These are phyloP conservation scores for Siniperca obscura DNA, from an alignment of 2,797 vertebrate species.

Conservation along the genomic window DNA sequence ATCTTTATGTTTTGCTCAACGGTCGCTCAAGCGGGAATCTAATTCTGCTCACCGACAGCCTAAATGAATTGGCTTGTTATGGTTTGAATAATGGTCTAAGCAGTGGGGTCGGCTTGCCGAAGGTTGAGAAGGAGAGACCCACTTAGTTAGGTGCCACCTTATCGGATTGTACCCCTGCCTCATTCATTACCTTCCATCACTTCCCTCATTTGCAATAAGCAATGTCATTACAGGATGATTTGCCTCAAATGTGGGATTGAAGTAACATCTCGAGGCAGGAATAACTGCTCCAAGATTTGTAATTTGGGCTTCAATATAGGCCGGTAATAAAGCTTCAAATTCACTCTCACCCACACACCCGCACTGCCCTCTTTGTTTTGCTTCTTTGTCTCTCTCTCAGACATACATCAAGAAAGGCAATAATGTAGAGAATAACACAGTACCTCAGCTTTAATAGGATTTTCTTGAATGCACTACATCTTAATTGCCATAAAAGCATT, in stretches of 20 bases:
- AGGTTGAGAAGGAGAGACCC: conserved; percentile 80
- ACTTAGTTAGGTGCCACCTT: conserved; percentile 76
- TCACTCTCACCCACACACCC: conserved; percentile 38
- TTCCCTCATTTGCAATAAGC: conserved; percentile 77
- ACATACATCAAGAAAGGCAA: conserved; percentile 32
- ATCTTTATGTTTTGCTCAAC: conserved; percentile 79
- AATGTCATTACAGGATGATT: conserved; percentile 79
- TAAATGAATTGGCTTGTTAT: conserved; percentile 86
- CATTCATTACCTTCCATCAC: conserved; percentile 79
- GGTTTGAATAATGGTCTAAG: conserved; percentile 77
- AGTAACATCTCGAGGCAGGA: conserved; percentile 70
- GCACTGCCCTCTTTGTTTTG: conserved; percentile 47
- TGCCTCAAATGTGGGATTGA: conserved; percentile 71
- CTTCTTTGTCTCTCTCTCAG: conserved; percentile 23
- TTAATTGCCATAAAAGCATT: conserved; percentile 60
- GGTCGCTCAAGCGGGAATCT: conserved; percentile 81
- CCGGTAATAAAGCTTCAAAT: conserved; percentile 73
- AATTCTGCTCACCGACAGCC: conserved; percentile 80
- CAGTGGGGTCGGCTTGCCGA: conserved; percentile 70
- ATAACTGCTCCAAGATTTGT: conserved; percentile 73
- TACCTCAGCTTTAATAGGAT: conserved; percentile 37
- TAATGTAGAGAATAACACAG: conserved; percentile 51
- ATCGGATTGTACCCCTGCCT: conserved; percentile 76
- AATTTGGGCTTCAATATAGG: conserved; percentile 74
- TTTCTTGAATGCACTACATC: conserved; percentile 44